Percentiles rank a stretch among this genome's conserved stretches.
phyloP scores from a whole-genome alignment of 2,888 invertebrate genomes.

The Boloria euphrosyne region DNA sequence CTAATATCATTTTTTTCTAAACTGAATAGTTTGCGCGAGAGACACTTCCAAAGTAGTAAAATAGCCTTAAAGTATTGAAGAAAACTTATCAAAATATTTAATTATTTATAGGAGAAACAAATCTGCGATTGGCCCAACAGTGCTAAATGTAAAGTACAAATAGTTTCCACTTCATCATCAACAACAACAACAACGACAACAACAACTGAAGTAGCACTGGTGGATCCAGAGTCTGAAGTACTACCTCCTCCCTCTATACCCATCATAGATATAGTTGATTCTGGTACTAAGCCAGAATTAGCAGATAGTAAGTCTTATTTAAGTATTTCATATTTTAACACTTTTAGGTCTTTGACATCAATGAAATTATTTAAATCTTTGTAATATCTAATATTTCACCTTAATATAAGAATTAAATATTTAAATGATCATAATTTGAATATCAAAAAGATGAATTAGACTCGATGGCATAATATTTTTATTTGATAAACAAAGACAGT shows the following conservation, averaged over 20 bases:
- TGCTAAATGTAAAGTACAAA: conserved; percentile 81
- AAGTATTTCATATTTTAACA: background rate
- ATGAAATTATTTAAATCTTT: no score
- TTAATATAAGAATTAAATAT: no score
- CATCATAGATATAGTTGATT: conserved; percentile 38
- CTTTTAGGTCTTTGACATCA: no score
- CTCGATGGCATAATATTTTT: no score
- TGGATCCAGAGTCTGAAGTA: conserved; percentile 32
- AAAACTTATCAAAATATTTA: background rate
- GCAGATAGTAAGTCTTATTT: conserved; percentile 57
- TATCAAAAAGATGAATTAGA: background rate
- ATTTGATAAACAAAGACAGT: no score
- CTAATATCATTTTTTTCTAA: no score
- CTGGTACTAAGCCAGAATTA: conserved; percentile 58
- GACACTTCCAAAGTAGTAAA: no score
- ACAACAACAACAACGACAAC: conserved; percentile 51
- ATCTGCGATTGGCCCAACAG: conserved; percentile 88
- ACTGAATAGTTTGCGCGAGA: no score
- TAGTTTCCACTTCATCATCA: conserved; percentile 46
- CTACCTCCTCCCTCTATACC: conserved; percentile 42
- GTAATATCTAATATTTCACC: no score
- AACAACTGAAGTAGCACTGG: conserved; percentile 34
- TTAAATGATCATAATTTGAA: no score
- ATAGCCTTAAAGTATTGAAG: background rate
- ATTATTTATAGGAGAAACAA: conserved; percentile 72